Percentiles rank a stretch among this genome's conserved stretches.
These are phyloP conservation scores for Frieseomelitta varia DNA, from an alignment of 1,140 invertebrate species.

Conservation along the genomic window DNA sequence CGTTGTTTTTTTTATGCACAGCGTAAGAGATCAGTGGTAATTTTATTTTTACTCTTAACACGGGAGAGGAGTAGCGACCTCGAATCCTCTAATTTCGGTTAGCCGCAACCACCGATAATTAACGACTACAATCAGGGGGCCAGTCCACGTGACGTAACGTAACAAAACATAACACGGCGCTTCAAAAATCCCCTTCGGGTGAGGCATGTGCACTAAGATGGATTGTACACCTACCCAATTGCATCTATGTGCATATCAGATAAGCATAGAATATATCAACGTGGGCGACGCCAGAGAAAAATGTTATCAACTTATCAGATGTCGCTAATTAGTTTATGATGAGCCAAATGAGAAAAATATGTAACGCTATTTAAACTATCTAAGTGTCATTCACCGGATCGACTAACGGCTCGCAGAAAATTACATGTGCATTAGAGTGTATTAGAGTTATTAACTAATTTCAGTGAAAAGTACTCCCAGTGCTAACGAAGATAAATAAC, in stretches of 20 bases:
- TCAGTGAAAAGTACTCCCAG: background rate
- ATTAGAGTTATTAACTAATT: slow-evolving; percentile 46
- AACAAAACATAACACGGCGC: slow-evolving; percentile 60
- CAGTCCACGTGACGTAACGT: slow-evolving; percentile 53
- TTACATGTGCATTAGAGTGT: slow-evolving; percentile 9
- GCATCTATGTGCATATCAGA: background rate
- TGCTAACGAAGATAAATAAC: slow-evolving; percentile 11
- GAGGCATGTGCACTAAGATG: slow-evolving; percentile 45
- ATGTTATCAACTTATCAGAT: slow-evolving; percentile 47
- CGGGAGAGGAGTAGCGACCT: slow-evolving; percentile 42
- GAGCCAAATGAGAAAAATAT: slow-evolving; percentile 12
- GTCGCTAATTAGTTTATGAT: slow-evolving; percentile 54
- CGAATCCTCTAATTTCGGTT: slow-evolving; percentile 66
- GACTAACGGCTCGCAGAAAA: slow-evolving; percentile 17
- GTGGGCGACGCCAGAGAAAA: slow-evolving; percentile 11
- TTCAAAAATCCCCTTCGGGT: slow-evolving; percentile 1
- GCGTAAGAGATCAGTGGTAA: slow-evolving; percentile 13
- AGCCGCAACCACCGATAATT: slow-evolving; percentile 65
- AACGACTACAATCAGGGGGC: slow-evolving; percentile 65
- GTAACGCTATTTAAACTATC: slow-evolving; percentile 12
- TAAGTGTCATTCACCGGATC: slow-evolving; percentile 5
- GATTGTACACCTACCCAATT: slow-evolving; percentile 26
- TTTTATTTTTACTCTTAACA: slow-evolving; percentile 51
- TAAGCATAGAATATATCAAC: background rate
- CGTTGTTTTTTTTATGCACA: background rate